phyloP scores from a whole-genome alignment of 2,797 vertebrate species.

The Sebastes taczanowskii region DNA sequence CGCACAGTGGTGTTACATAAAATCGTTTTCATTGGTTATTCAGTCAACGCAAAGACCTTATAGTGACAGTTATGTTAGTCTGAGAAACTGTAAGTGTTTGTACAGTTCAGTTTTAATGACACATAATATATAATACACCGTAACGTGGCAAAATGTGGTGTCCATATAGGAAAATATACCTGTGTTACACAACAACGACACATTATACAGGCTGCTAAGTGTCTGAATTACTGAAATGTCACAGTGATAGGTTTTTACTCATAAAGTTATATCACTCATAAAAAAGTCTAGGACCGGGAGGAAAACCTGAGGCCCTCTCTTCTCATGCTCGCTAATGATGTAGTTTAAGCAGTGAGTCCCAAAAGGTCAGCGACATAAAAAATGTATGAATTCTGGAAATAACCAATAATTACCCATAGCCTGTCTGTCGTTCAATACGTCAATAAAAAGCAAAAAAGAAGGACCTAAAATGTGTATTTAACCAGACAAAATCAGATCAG shows the following conservation, averaged over 20 bases:
- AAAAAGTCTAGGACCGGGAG: conserved; percentile 33
- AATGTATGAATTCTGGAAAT: conserved; percentile 32
- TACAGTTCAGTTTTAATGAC: conserved; percentile 53
- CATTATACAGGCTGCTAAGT: neutral
- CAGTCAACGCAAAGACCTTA: neutral
- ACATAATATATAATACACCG: conserved; percentile 11
- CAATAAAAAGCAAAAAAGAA: conserved; percentile 8
- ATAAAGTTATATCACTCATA: conserved; percentile 50
- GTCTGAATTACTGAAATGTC: conserved; percentile 49
- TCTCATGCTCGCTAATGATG: conserved; percentile 40
- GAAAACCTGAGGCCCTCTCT: conserved; percentile 4
- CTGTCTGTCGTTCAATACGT: conserved; percentile 8
- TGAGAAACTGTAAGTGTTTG: conserved; percentile 5
- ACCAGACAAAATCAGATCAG: conserved; percentile 24
- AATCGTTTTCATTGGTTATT: neutral
- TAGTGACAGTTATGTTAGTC: neutral
- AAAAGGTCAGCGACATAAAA: conserved; percentile 58
- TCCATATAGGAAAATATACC: conserved; percentile 28
- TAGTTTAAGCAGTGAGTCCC: conserved; percentile 32
- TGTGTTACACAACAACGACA: conserved; percentile 6
- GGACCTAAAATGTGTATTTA: conserved; percentile 22
- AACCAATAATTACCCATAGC: neutral
- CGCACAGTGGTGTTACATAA: conserved; percentile 3
- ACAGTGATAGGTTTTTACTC: conserved; percentile 29
- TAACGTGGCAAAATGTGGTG: neutral